These are phyloP conservation scores for Tamias sibiricus DNA, from an alignment of 2,113 vertebrate genomes.

Conservation along the genomic window DNA sequence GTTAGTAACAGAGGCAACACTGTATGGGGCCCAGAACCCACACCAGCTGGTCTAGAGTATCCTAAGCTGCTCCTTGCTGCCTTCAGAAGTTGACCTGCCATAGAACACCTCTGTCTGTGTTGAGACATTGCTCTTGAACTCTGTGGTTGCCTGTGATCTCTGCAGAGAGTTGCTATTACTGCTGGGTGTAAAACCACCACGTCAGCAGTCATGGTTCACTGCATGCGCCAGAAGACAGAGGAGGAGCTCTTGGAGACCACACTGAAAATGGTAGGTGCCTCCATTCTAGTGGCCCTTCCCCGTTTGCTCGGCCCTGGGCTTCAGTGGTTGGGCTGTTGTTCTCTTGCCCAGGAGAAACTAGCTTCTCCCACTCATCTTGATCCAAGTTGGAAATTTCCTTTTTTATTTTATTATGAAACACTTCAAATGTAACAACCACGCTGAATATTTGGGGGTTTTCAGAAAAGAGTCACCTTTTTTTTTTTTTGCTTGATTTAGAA, in stretches of 20 bases:
- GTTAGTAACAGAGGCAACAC: background rate
- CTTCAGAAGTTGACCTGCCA: background rate
- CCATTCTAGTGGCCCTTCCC: background rate
- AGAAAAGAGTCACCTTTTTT: background rate
- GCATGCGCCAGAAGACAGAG: conserved; percentile 70
- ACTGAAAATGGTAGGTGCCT: background rate
- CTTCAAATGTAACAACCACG: background rate
- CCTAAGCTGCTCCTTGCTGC: background rate
- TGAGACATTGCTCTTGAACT: background rate
- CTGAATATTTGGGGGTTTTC: background rate
- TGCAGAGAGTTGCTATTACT: conserved; percentile 16
- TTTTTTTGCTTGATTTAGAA: background rate
- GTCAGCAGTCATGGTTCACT: conserved; percentile 59
- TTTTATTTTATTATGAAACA: background rate
- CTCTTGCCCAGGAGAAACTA: too few relatives aligned
- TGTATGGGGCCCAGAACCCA: background rate
- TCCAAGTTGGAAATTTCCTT: background rate
- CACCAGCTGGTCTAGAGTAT: background rate
- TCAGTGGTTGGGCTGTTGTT: too few relatives aligned
- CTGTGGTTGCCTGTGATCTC: background rate
- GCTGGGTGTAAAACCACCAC: conserved; percentile 65
- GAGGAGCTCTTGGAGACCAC: conserved; percentile 22
- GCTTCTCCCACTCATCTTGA: background rate
- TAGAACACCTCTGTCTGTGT: rapidly evolving
- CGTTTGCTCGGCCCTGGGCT: too few relatives aligned